A percentile compares a stretch with the other conserved stretches of the same genome.
phyloP scores from a whole-genome alignment of 2,888 invertebrate species.

The Ctenicera cuprea region DNA sequence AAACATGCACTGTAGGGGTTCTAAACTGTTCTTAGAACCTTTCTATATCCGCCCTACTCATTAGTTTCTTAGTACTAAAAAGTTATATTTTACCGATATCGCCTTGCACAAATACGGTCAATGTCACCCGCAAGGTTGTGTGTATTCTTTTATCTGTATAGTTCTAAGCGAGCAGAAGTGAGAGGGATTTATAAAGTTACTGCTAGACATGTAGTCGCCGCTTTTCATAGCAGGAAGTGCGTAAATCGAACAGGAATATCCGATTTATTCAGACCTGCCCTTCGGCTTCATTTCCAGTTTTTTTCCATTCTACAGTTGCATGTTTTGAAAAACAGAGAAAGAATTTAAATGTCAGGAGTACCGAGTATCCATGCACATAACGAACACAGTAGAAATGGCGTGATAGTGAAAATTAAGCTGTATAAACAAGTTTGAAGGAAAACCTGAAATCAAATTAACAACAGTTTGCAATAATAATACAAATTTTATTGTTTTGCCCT shows the following conservation, averaged over 20 bases:
- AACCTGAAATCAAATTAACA: too few relatives aligned
- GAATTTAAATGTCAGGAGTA: neutral
- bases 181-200: constrained; percentile 6
- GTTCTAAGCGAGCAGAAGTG: constrained; percentile 6
- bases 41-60: constrained; percentile 20
- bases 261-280: constrained; percentile 8
- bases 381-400: neutral
- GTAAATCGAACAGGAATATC: constrained; percentile 13
- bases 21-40: constrained; percentile 1
- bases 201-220: constrained; percentile 33
- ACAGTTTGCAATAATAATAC: too few relatives aligned
- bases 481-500: too few relatives aligned
- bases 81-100: constrained; percentile 21
- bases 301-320: constrained; percentile 1
- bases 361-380: too few relatives aligned
- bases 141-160: neutral
- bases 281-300: constrained; percentile 11
- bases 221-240: constrained; percentile 22
- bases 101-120: constrained; percentile 43
- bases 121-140: constrained; percentile 42
- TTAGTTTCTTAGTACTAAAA: constrained; percentile 21
- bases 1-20: constrained; percentile 12
- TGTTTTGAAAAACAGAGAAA: neutral
- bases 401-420: too few relatives aligned
- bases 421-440: too few relatives aligned